Base-by-base conservation (phyloP, 2,797 vertebrate species). In the Myiotriccus ornatus region DNA sequence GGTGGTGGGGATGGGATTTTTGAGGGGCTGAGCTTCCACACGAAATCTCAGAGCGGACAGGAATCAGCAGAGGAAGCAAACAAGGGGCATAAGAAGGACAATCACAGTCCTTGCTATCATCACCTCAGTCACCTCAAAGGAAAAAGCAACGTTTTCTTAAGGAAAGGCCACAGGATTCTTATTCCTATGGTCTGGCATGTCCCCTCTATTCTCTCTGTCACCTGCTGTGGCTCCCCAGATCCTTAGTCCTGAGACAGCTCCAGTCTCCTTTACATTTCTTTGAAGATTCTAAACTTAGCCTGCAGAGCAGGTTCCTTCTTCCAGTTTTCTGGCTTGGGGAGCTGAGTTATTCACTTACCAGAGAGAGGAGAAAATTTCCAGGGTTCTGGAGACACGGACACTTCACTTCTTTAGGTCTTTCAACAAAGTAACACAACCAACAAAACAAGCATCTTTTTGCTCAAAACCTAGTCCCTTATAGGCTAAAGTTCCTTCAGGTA, bases 271-370 rank as follows among this genome's bases (percentile, higher is more conserved):
- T 85, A 62, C 86, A 67, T 87, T 70, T 34, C 88, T 93, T 81
- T 94, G 73, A 94, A 91, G 73, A 62, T 41, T 60, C 52, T 47
- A 47, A 25, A 47, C 67, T 68, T 20, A 92, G 53, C 88, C 82
- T 81, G 79, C 76, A 69, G 76, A 92, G 79, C 89, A 88, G 67
- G 87, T 93, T 95, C 93, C 69, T 78, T 46, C 84, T 47, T 75
- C 53, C 87, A 94, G 75, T 35, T 19, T 71, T 65, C 57, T 81
- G 74, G 56, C 57, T 53, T 78, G 79, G 85, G 75, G 52, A 89
- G 73, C 79, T 53, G 57, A 87, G 71, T 32, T 64, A 18, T 3
- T 59, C 67, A 63, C 44, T 49, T 76, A 67, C 39, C 41, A n/a
- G 55, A 76, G 55, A 59, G 53, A 43, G 34, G 41, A 84, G 64